Evolutionary conservation across 2,113 vertebrate genomes (phyloP).

Genomic region (Candoia aspera): DNA sequence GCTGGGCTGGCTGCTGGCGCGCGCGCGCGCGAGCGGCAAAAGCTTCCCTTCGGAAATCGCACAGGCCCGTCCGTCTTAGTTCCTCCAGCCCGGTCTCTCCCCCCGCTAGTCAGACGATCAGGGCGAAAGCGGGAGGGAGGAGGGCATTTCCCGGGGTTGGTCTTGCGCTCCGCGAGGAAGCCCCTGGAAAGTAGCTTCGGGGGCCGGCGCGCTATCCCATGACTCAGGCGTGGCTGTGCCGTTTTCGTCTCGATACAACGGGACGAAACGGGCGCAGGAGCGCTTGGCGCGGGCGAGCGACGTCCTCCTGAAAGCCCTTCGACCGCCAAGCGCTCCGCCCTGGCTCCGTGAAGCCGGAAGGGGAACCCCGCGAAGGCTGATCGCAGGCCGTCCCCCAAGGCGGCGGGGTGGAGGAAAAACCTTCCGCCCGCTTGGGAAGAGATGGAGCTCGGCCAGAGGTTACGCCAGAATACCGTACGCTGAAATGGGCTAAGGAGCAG

Average conservation of each 20-base stretch:
- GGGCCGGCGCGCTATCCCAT: not conserved
- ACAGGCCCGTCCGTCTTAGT: constrained; percentile 20
- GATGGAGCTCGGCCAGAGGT: not conserved
- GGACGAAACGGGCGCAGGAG: not conserved
- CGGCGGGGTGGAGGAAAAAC: not conserved
- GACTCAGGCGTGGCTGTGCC: not conserved
- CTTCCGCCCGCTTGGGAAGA: not conserved
- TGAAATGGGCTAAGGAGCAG: not conserved
- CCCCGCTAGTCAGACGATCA: constrained; percentile 76
- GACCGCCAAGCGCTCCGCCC: not conserved
- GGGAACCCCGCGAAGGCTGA: constrained; percentile 50
- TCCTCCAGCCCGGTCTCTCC: constrained; percentile 80
- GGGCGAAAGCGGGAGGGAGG: constrained; percentile 78
- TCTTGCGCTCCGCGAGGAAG: not conserved
- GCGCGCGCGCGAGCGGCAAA: no score
- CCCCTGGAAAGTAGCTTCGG: not conserved
- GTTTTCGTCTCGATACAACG: not conserved
- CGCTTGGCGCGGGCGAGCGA: not conserved
- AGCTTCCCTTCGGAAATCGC: no score
- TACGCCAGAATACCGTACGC: no score
- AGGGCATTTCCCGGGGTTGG: not conserved
- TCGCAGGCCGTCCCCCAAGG: not conserved
- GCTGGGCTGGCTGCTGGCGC: no score
- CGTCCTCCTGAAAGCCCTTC: not conserved
- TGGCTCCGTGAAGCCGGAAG: constrained; percentile 69